phyloP scores from a whole-genome alignment of 35 echinoderm and acorn worm species.

The Patiria miniata region DNA sequence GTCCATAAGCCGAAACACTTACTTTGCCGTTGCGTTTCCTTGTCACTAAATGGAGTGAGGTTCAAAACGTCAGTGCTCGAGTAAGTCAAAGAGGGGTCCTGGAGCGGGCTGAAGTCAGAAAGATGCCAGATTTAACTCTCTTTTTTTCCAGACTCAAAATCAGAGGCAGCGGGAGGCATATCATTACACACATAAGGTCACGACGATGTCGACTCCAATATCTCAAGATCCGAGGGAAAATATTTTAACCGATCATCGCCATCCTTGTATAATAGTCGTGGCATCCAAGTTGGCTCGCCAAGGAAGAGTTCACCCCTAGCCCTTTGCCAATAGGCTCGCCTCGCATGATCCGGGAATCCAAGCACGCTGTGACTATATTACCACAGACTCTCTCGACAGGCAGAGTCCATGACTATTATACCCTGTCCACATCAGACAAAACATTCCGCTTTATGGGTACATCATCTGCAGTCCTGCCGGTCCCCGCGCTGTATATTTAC shows the following conservation, averaged over 20 bases:
- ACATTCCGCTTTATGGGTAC: not conserved
- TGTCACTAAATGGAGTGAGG: too few species aligned
- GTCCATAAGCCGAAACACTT: too few species aligned
- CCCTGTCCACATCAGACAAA: not conserved
- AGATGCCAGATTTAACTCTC: too few species aligned
- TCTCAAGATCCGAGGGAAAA: not conserved
- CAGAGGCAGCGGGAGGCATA: not conserved
- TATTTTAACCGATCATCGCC: not conserved
- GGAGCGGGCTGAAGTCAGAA: too few species aligned
- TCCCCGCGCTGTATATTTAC: not conserved
- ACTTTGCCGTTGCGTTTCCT: too few species aligned
- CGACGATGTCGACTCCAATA: not conserved
- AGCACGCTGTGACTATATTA: not conserved
- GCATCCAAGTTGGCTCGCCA: too few species aligned
- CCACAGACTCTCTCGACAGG: too few species aligned
- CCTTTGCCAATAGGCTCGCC: not conserved
- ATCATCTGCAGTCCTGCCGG: not conserved
- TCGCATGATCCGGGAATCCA: not conserved
- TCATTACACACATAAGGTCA: constrained; percentile 3
- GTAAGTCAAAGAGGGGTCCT: too few species aligned
- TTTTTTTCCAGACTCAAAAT: too few species aligned
- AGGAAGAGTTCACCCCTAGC: too few species aligned
- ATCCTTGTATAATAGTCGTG: too few species aligned
- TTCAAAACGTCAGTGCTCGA: too few species aligned
- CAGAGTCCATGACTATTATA: not conserved